These are phyloP conservation scores for Excalfactoria chinensis DNA, from an alignment of 2,113 vertebrate species.

Conservation along the genomic window DNA sequence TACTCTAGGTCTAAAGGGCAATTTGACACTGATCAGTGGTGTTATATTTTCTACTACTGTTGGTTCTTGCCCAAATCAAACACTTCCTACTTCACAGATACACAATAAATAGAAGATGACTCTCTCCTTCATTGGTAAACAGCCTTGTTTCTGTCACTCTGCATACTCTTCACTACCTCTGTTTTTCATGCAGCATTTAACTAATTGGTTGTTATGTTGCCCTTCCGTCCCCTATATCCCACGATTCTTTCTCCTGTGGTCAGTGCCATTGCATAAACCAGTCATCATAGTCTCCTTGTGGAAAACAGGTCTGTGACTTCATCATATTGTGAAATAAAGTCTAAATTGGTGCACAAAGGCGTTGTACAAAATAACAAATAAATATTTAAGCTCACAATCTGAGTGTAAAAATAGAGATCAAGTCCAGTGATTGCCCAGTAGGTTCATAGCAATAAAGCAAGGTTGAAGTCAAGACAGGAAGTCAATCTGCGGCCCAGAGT, in stretches of 20 bases:
- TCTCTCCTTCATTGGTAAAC: background rate
- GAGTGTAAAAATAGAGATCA: background rate
- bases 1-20: background rate
- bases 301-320: conserved; percentile 43
- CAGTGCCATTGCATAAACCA: background rate
- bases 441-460: background rate
- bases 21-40: background rate
- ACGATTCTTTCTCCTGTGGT: conserved; percentile 53
- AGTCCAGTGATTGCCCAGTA: background rate
- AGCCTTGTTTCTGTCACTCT: conserved; percentile 22
- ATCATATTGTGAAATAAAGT: conserved; percentile 32
- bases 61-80: conserved; percentile 53
- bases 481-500: background rate
- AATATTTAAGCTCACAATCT: background rate
- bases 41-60: conserved; percentile 44
- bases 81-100: conserved; percentile 27
- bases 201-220: background rate
- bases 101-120: conserved; percentile 23
- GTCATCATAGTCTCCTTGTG: background rate
- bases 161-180: background rate
- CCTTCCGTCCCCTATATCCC: background rate
- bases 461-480: background rate
- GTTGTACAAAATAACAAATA: background rate
- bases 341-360: conserved; percentile 29
- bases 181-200: conserved; percentile 37